Base-by-base conservation (phyloP, 2,113 vertebrate genomes). In the Channa argus region DNA sequence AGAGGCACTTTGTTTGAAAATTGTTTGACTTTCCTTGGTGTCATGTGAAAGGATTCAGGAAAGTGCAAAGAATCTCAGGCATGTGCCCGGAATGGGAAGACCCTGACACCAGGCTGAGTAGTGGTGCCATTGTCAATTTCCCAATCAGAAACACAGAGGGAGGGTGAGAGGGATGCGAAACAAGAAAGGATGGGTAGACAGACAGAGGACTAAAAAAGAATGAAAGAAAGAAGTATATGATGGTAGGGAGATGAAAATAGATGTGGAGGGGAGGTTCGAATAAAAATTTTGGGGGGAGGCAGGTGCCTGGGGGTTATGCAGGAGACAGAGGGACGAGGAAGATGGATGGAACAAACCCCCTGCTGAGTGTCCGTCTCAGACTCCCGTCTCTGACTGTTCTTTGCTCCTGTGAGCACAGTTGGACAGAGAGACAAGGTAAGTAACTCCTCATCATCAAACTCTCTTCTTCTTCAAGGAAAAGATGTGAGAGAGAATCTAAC, bases 361-460 rank as follows among this genome's bases (percentile, higher is more conserved):
- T 74, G 93, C 94, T 90, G 95, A 50, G 94, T 69, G 80, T 92
- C 92, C 90, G 94, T 96, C 95, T 96, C 94, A 81, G 92, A 77
- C 91, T 90, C 94, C 92, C 78, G 94, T 95, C 91, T 91, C 51
- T 52, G 89, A 86, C 92, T 94, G 58, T 51, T 92, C 91, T 91
- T 71, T 41, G 74, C 92, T 93, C 89, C 92, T 79, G 87, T 90
- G 90, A 84, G 93, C 91, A 91, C 93, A 90, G 92, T 87, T 91
- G 92, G 94, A 91, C 34, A 67, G 47, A 59, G 34, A 0, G n/a
- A 63, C 52, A 52, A 77, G 8, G 63, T 39, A 61, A 63, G 92
- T 65, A 64, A 44, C 41, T 15, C n/a, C 59, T 5, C 14, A 52
- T 55, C 59, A 33, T 45, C 82, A 84, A 87, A 84, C 82, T 92